Percentiles rank a stretch among this genome's conserved stretches.
Conservation (phyloP, 2,888 invertebrate genomes). For the Sphecodes monilicornis region DNA sequence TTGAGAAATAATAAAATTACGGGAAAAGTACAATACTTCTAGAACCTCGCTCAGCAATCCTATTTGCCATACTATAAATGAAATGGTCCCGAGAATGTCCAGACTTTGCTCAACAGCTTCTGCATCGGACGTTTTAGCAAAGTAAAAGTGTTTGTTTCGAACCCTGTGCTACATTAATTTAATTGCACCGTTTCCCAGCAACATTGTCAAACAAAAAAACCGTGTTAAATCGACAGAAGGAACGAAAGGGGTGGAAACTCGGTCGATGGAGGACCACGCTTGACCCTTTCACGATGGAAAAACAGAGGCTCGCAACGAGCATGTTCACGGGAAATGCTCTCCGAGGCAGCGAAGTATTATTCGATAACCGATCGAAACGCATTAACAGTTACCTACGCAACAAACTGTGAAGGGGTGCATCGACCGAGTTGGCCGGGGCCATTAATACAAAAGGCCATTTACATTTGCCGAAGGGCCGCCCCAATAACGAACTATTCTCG, state of each 20-base stretch:
- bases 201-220: not conserved
- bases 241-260: not conserved
- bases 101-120: not conserved
- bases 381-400: slow-evolving; percentile 12
- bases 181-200: not conserved
- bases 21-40: too few relatives aligned
- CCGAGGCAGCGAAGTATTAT: not conserved
- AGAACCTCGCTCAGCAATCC: too few relatives aligned
- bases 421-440: not conserved
- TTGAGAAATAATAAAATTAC: too few relatives aligned
- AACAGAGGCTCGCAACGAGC: not conserved
- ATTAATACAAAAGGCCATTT: slow-evolving; percentile 8
- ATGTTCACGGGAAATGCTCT: not conserved
- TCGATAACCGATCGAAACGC: slow-evolving; percentile 16
- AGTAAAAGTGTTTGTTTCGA: not conserved
- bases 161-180: not conserved
- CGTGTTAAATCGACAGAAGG: not conserved
- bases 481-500: slow-evolving; percentile 16
- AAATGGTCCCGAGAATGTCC: not conserved
- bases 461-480: not conserved
- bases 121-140: not conserved
- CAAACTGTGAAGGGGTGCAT: not conserved
- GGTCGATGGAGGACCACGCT: not conserved
- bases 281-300: not conserved
- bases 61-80: too few relatives aligned